Conservation (phyloP, 2,888 invertebrate species). For the Caenorhabditis auriculariae region DNA sequence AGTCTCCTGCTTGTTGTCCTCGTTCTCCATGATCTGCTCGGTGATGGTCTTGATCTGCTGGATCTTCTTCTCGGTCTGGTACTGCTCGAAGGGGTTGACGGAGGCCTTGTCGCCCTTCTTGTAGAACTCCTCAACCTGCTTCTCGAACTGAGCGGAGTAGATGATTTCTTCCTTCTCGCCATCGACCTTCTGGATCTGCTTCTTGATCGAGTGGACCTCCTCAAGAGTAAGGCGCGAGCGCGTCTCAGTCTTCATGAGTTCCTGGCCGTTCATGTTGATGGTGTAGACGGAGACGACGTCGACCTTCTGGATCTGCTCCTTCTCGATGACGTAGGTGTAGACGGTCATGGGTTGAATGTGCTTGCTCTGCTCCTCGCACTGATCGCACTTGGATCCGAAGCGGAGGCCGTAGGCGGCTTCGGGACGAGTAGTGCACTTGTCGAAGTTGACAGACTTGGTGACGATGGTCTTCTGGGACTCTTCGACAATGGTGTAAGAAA, state of each 20-base stretch:
- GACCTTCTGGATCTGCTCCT: conserved; percentile 29
- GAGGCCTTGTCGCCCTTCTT: conserved; percentile 44
- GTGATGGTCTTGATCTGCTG: conserved; percentile 25
- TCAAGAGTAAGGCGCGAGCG: conserved; percentile 28
- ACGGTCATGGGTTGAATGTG: conserved; percentile 33
- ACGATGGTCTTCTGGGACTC: conserved; percentile 31
- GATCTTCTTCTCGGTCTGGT: conserved; percentile 39
- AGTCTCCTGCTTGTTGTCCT: conserved; percentile 36
- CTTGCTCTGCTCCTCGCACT: conserved; percentile 29
- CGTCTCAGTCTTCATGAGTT: conserved; percentile 32
- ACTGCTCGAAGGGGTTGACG: conserved; percentile 24
- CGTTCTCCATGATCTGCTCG: conserved; percentile 26
- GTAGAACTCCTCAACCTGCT: conserved; percentile 40
- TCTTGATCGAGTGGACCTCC: conserved; percentile 22
- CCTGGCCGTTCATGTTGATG: conserved; percentile 29
- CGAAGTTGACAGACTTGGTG: conserved; percentile 64
- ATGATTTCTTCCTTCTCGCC: conserved; percentile 33
- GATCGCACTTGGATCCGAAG: conserved; percentile 27
- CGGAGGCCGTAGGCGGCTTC: conserved; percentile 38
- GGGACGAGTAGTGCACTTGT: conserved; percentile 63
- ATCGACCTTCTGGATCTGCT: conserved; percentile 24
- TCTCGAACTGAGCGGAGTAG: conserved; percentile 39
- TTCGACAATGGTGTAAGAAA: conserved; percentile 36
- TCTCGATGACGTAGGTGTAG: conserved; percentile 34
- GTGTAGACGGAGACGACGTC: conserved; percentile 39